phyloP scores from a whole-genome alignment of 1,140 invertebrate genomes.

The Frieseomelitta varia region DNA sequence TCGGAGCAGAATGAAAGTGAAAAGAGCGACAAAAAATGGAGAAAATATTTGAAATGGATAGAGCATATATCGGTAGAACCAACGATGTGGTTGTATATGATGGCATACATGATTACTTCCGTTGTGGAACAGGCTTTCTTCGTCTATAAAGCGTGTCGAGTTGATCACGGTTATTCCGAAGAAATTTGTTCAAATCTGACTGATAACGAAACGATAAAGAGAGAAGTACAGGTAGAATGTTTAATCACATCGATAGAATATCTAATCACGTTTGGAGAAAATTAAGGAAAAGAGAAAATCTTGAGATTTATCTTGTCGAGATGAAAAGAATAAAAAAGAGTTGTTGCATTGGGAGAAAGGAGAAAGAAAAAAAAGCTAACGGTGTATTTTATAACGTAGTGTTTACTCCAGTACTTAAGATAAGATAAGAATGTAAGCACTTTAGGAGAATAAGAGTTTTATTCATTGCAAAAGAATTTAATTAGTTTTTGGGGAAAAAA shows the following conservation, averaged over 20 bases:
- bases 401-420: background rate
- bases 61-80: conserved; percentile 86
- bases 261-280: background rate
- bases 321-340: background rate
- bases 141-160: conserved; percentile 87
- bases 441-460: background rate
- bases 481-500: no score
- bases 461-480: background rate
- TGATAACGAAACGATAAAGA: conserved; percentile 83
- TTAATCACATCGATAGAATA: background rate
- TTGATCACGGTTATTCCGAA: conserved; percentile 86
- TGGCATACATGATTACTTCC: conserved; percentile 89
- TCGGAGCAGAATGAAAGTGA: background rate
- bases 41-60: conserved; percentile 62
- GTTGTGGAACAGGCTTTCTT: conserved; percentile 91
- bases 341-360: background rate
- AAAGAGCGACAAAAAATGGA: background rate
- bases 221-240: conserved; percentile 84
- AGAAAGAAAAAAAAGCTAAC: background rate
- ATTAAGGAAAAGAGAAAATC: background rate
- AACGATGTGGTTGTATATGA: conserved; percentile 90
- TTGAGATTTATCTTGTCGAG: background rate
- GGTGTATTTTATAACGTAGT: background rate
- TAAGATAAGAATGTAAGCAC: background rate
- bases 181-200: conserved; percentile 86